Evolutionary conservation across 2,113 vertebrate species (phyloP), one percentile per base, ranked within the genome.

Genomic region (Nibea coibor): DNA sequence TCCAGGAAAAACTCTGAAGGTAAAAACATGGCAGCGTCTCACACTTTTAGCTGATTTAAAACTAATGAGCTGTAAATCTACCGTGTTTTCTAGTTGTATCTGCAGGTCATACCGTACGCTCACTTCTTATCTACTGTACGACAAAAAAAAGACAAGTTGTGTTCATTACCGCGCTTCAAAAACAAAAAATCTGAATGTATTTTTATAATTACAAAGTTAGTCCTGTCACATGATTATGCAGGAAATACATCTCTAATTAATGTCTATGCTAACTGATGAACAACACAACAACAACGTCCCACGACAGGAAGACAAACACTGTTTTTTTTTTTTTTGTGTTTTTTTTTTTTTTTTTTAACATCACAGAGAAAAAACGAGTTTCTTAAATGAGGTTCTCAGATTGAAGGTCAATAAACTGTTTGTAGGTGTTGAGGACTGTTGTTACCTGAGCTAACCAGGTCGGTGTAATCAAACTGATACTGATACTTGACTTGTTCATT

Each of bases 11-110:
- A 79, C 50, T 72, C 26, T 5, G 68, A 58, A 14, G 42, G 63
- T 56, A 73, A 70, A 69, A 77, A 56, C 31, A 28, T 39, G 58
- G 67, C 31, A 39, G 76, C 76, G 2, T 12, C 11, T 75, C 70
- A 20, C 63, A 43, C 28, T 3, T 31, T 28, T 0, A 24, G 79
- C 64, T 58, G 22, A 66, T 53, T 72, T 31, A 43, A 31, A 26
- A 69, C 43, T n/a, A n/a, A n/a, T n/a, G n/a, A n/a, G n/a, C 35
- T 15, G 8, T 9, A 58, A 61, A 58, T 70, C 58, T 42, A 66
- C 51, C 43, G 1, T 50, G 61, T 28, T 24, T 22, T 57, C 15
- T 31, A 12, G 1, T 4, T 62, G 7, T 6, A 5, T 11, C 24
- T 12, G 17, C 53, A 22, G 7, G n/a, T 42, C 53, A 48, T 15